phyloP scores from a whole-genome alignment of 2,888 invertebrate species.

The Drosophila colorata region DNA sequence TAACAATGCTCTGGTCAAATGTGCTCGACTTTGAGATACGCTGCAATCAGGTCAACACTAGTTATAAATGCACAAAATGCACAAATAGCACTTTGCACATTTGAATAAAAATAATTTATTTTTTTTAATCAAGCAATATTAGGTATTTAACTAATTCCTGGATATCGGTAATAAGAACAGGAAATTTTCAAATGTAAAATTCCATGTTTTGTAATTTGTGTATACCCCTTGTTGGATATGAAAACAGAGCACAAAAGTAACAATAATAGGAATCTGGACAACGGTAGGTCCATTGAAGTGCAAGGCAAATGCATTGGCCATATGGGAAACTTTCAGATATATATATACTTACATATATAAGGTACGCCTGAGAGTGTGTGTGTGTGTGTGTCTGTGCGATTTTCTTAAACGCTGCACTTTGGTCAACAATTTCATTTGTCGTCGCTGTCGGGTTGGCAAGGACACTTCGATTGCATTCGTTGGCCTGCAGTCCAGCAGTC shows the following conservation, averaged over 20 bases:
- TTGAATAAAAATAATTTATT: background rate
- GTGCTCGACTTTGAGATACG: background rate
- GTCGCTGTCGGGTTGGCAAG: slow-evolving; percentile 42
- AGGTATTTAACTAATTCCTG: too few relatives aligned
- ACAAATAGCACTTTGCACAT: background rate
- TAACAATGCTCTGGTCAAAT: too few relatives aligned
- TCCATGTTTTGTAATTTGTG: too few relatives aligned
- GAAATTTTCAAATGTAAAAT: too few relatives aligned
- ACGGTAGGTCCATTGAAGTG: slow-evolving; percentile 34
- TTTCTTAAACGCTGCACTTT: slow-evolving; percentile 75
- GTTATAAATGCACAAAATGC: too few relatives aligned
- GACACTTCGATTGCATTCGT: slow-evolving; percentile 63
- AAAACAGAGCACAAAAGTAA: slow-evolving; percentile 5
- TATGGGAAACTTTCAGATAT: slow-evolving; percentile 35
- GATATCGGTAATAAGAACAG: background rate
- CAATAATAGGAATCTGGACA: slow-evolving; percentile 36
- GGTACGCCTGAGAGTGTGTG: background rate
- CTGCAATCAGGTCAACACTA: background rate
- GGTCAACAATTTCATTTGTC: slow-evolving; percentile 71
- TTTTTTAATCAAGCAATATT: background rate
- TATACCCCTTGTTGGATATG: background rate
- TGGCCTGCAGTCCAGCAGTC: slow-evolving; percentile 10
- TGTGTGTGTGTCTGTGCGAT: slow-evolving; percentile 10
- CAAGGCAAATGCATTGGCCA: slow-evolving; percentile 62
- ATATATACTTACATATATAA: background rate